Evolutionary conservation across 2,797 vertebrate species (phyloP).

Genomic region (Emydoidea blandingii): DNA sequence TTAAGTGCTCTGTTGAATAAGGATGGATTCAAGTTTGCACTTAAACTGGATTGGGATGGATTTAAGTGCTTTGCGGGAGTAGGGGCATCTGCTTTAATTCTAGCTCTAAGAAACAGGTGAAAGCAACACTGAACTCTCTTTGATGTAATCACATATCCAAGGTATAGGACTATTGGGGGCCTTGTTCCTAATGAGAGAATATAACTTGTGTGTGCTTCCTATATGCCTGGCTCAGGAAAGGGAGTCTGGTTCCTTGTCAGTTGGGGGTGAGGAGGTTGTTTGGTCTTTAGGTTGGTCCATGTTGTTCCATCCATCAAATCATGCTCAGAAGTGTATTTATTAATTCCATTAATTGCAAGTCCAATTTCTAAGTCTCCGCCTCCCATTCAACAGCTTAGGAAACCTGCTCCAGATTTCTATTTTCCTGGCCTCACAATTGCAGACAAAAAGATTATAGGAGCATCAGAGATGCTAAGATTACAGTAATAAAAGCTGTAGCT

Average conservation of each 20-base stretch:
- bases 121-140: neutral
- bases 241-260: neutral
- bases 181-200: neutral
- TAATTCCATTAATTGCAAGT: neutral
- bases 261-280: neutral
- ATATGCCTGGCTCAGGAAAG: neutral
- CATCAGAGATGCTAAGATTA: neutral
- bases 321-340: neutral
- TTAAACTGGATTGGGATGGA: neutral
- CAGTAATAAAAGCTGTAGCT: neutral
- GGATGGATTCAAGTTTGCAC: neutral
- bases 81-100: neutral
- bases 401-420: neutral
- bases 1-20: neutral
- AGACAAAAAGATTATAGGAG: neutral
- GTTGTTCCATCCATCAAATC: neutral
- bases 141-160: neutral
- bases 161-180: neutral
- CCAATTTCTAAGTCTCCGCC: neutral
- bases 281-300: neutral
- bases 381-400: neutral
- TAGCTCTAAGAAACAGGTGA: neutral
- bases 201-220: neutral
- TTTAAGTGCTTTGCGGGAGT: neutral
- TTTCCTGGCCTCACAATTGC: neutral